Base-by-base conservation (phyloP, 2,113 vertebrate species). In the Rhadina sibilatrix region DNA sequence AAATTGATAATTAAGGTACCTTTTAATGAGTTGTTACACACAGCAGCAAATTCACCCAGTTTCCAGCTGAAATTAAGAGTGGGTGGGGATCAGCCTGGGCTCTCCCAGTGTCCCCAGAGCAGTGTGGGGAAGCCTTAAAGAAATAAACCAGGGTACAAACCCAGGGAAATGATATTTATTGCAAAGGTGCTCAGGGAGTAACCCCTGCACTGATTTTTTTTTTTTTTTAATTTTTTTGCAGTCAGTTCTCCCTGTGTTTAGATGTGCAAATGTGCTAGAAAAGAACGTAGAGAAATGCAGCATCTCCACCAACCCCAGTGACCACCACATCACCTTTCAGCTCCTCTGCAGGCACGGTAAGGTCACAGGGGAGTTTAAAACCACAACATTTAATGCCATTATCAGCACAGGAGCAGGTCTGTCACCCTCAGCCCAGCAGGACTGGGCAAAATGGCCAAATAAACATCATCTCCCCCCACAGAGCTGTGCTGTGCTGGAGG, bases 311-410 rank as follows among this genome's bases (percentile, higher is more conserved):
- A 96, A 2, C 49, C 49, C 88, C 56, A 28, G 15, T 11, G 94
- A 95, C 12, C 97, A 97, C 74, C 94, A 91, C 94, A 69, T 99
- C 60, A 96, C 98, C 69, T 97, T 99, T 89, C 98, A 98, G 81
- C 98, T 99, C 86, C 98, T 98, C 97, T 99, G 98, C 97, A 99
- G 94, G 95, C 98, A 99, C 5, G 99, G 99, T 99, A 97, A 98
- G 63, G 98, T 94, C 59, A 18, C 37, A 18, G 47, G 16, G 47
- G 5, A 23, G 27, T 15, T 38, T 7, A 16, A 21, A 37, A 9
- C 21, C 93, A 22, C 56, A 8, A 3, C 35, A 13, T 24, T 68
- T 37, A 23, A 15, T 33, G 25, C 30, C 9, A 15, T 66, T 22
- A 37, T 20, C 42, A 79, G 1, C 42, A 42, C 11, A 13, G 75